Base-by-base conservation (phyloP, 2,113 vertebrate species). In the Solenodon paradoxus region DNA sequence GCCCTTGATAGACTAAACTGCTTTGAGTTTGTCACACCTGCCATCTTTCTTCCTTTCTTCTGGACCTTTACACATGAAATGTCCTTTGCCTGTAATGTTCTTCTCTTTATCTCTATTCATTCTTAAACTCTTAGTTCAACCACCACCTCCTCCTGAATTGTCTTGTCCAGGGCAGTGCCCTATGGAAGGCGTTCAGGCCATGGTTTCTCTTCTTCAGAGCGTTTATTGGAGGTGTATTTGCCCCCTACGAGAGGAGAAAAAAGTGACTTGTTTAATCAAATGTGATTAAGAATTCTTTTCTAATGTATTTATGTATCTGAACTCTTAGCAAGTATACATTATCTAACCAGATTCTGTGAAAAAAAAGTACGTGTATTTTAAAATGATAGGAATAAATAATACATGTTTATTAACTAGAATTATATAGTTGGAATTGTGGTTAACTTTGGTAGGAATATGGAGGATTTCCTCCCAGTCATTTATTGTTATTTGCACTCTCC, bases 351-450 rank as follows among this genome's bases (percentile, higher is more conserved):
- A 82, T 64, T 82, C 61, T 88, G 7, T 42, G 35, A 92, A 51
- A 82, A 42, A 3, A 80, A 40, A n/a, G n/a, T 69, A 63, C 42
- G 7, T 77, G 7, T 15, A 38, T 83, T 88, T 78, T 22, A 78
- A 91, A 95, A 92, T n/a, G 10, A 59, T 53, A 69, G 59, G 82
- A 68, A 86, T 87, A 95, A 92, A 68, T 17, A 68, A 59, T 24
- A 75, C n/a, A n/a, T n/a, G n/a, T n/a, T n/a, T n/a, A n/a, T n/a
- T n/a, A n/a, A n/a, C n/a, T n/a, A n/a, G n/a, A n/a, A n/a, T n/a
- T n/a, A n/a, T n/a, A n/a, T n/a, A n/a, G n/a, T n/a, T n/a, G n/a
- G n/a, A 92, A 68, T 59, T 83, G 20, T 81, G 40, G 28, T 57
- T 75, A 55, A 49, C 66, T 68, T 87, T 28, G n/a, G 12, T 59